These are phyloP conservation scores for Enoplosus armatus DNA, from an alignment of 2,797 vertebrate genomes.

Conservation along the genomic window DNA sequence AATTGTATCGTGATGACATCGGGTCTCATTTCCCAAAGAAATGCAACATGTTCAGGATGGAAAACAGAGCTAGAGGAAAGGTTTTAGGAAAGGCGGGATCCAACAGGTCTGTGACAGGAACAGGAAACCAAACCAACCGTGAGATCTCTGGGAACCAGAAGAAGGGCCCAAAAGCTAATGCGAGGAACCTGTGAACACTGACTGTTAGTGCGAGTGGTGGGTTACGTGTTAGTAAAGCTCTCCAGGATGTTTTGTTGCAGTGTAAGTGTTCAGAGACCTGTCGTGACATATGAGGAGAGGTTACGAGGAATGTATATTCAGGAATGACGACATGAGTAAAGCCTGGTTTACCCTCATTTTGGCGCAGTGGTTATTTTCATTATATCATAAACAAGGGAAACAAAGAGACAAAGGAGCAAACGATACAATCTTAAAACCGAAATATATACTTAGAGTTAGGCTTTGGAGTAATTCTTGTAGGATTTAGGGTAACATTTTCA, in stretches of 20 bases:
- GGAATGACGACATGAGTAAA: not conserved
- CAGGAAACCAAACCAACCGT: conserved; percentile 33
- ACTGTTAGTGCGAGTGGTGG: conserved; percentile 31
- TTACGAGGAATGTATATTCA: not conserved
- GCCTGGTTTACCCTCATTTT: too few species aligned
- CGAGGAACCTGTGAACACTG: conserved; percentile 21
- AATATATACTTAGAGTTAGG: not conserved
- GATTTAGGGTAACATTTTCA: not conserved
- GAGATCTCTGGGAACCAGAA: conserved; percentile 4
- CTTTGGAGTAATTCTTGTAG: too few species aligned
- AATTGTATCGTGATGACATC: not conserved
- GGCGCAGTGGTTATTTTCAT: not conserved
- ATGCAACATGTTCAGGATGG: conserved; percentile 14
- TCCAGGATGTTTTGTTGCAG: not conserved
- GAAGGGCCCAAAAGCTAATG: conserved; percentile 9
- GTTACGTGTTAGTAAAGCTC: conserved; percentile 57
- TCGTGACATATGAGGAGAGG: conserved; percentile 27
- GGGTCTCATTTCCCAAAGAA: not conserved
- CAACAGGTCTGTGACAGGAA: conserved; percentile 31
- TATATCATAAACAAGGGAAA: not conserved
- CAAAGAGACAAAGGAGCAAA: not conserved
- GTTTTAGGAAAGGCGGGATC: conserved; percentile 56
- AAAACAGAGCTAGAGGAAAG: conserved; percentile 18
- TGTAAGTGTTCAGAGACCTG: conserved; percentile 31
- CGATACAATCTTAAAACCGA: not conserved